phyloP scores from a whole-genome alignment of 2,888 invertebrate species.

The Acrocyrtus sp. region DNA sequence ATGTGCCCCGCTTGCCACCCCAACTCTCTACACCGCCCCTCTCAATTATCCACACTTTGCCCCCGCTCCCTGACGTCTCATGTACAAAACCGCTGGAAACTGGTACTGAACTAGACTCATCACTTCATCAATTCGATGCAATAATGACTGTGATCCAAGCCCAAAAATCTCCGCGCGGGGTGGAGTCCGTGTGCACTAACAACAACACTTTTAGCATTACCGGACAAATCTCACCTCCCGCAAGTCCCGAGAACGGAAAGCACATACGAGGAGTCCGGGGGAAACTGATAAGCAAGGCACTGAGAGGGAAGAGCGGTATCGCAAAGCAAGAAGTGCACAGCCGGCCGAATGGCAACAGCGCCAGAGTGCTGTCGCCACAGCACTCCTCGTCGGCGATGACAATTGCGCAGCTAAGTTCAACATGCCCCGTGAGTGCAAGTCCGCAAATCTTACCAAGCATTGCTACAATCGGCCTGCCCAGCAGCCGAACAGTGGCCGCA shows the following conservation, averaged over 20 bases:
- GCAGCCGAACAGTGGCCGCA: constrained; percentile 31
- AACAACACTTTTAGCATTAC: constrained; percentile 60
- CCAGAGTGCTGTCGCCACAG: constrained; percentile 5
- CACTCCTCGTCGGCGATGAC: neutral
- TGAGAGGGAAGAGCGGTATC: constrained; percentile 5
- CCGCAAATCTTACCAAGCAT: constrained; percentile 59
- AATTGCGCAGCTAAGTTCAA: constrained; percentile 24
- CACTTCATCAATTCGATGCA: constrained; percentile 64
- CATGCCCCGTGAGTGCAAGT: constrained; percentile 38
- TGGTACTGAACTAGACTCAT: constrained; percentile 35
- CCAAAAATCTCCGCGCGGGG: constrained; percentile 31
- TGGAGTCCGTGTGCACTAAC: neutral
- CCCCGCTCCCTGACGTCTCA: constrained; percentile 28
- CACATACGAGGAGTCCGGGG: neutral
- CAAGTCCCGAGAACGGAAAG: constrained; percentile 65
- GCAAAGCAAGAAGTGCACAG: too few relatives aligned
- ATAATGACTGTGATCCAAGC: constrained; percentile 65
- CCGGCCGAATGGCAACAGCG: constrained; percentile 7
- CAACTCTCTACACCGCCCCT: constrained; percentile 22
- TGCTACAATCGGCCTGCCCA: constrained; percentile 57
- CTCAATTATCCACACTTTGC: constrained; percentile 31
- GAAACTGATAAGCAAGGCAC: neutral
- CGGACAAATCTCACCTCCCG: constrained; percentile 67
- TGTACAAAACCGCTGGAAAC: constrained; percentile 44
- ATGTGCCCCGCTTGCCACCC: constrained; percentile 33